A percentile compares a stretch with the other conserved stretches of the same genome.
These are phyloP conservation scores for Noctua comes DNA, from an alignment of 2,888 invertebrate genomes.

Conservation along the genomic window DNA sequence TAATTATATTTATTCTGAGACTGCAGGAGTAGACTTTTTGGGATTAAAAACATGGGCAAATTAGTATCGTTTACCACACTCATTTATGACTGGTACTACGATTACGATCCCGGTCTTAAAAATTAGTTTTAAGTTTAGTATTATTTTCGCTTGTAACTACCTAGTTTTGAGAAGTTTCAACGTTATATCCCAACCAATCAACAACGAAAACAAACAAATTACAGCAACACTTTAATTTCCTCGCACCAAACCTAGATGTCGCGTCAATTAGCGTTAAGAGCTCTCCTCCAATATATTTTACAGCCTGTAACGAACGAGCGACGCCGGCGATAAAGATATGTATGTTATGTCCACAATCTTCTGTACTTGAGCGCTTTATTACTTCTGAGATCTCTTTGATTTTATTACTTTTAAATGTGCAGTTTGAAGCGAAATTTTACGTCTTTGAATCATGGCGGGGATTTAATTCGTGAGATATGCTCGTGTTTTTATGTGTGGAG, in stretches of 20 bases:
- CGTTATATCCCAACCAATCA: background rate
- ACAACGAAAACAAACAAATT: constrained; percentile 14
- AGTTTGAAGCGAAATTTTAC: constrained; percentile 59
- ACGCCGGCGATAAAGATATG: constrained; percentile 63
- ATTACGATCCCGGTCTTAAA: background rate
- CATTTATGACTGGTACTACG: background rate
- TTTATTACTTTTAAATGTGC: constrained; percentile 66
- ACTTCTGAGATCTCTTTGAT: constrained; percentile 56
- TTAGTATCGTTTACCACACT: background rate
- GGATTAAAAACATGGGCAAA: background rate
- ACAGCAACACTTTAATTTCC: constrained; percentile 26
- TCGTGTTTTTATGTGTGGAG: constrained; percentile 34
- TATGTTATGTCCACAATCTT: constrained; percentile 64
- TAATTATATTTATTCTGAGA: too few species aligned
- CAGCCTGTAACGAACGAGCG: constrained; percentile 59
- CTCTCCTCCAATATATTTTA: constrained; percentile 53
- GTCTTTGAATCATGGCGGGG: constrained; percentile 49
- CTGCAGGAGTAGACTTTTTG: too few species aligned
- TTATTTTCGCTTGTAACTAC: background rate
- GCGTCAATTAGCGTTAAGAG: constrained; percentile 48
- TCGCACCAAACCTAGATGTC: constrained; percentile 51
- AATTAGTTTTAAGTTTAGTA: too few species aligned
- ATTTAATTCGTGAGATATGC: constrained; percentile 51
- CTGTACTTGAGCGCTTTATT: constrained; percentile 63
- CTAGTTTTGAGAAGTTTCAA: background rate